Evolutionary conservation across 2,113 vertebrate species (phyloP).

Genomic region (Elanoides forficatus): DNA sequence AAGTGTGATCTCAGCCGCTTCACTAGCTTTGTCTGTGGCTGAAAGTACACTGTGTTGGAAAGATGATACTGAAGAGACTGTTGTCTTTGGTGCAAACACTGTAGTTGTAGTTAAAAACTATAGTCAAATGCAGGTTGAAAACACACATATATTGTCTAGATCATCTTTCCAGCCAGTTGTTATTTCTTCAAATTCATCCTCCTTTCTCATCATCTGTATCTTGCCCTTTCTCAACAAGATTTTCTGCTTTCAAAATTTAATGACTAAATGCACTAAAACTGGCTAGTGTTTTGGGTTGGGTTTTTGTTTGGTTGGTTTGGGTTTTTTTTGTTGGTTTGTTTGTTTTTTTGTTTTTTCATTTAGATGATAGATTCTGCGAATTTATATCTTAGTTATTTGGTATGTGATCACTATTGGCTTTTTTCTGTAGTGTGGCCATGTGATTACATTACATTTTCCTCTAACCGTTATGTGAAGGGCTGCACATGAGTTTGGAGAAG

Average conservation of each 20-base stretch:
- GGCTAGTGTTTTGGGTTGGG: not conserved
- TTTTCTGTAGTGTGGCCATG: not conserved
- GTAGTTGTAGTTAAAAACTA: not conserved
- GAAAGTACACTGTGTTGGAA: no score
- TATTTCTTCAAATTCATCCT: not conserved
- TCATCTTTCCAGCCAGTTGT: not conserved
- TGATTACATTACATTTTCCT: not conserved
- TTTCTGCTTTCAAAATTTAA: not conserved
- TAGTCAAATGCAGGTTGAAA: not conserved
- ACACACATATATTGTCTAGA: not conserved
- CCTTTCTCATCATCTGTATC: not conserved
- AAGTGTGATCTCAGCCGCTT: not conserved
- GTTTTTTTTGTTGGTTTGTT: not conserved
- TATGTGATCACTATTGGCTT: rapidly evolving
- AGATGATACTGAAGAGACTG: not conserved
- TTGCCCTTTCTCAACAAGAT: not conserved
- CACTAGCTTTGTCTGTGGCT: rapidly evolving
- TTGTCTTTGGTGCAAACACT: not conserved
- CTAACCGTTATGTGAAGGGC: not conserved
- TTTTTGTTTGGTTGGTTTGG: not conserved
- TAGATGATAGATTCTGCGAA: not conserved
- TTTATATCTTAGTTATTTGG: not conserved
- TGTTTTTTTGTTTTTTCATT: not conserved
- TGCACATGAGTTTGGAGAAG: not conserved
- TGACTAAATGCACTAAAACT: not conserved